These are phyloP conservation scores for Molanna angustata DNA, from an alignment of 2,888 invertebrate genomes.

Conservation along the genomic window DNA sequence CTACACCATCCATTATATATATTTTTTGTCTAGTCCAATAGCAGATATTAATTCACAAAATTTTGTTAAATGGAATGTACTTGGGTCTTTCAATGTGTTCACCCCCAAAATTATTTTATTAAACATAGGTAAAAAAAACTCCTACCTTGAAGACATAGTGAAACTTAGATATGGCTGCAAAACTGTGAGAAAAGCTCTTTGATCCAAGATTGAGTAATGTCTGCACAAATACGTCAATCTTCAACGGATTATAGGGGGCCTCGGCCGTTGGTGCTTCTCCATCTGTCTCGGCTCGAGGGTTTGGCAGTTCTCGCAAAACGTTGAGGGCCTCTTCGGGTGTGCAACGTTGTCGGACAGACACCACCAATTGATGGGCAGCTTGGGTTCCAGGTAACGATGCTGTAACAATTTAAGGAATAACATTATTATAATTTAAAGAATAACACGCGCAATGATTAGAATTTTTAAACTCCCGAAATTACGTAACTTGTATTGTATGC, in stretches of 20 bases:
- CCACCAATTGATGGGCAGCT: constrained; percentile 82
- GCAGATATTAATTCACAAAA: too few relatives aligned
- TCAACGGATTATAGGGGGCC: constrained; percentile 82
- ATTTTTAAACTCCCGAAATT: too few relatives aligned
- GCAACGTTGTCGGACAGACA: constrained; percentile 85
- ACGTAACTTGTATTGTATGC: too few relatives aligned
- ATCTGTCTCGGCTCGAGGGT: constrained; percentile 66
- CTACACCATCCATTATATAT: too few relatives aligned
- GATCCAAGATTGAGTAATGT: constrained; percentile 89
- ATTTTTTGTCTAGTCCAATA: too few relatives aligned
- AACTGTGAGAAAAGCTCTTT: constrained; percentile 97
- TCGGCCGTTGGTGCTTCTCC: constrained; percentile 59
- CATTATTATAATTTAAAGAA: not conserved
- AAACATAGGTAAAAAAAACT: too few relatives aligned
- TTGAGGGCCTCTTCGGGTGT: constrained; percentile 86
- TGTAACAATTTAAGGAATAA: constrained; percentile 37
- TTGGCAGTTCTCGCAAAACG: constrained; percentile 83
- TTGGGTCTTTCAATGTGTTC: too few relatives aligned
- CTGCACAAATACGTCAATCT: constrained; percentile 97
- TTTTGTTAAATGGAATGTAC: too few relatives aligned
- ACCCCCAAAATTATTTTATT: too few relatives aligned
- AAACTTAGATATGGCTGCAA: constrained; percentile 97
- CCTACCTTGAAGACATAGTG: constrained; percentile 84
- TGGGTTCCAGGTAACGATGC: constrained; percentile 75
- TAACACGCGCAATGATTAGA: not conserved